Evolutionary conservation across 2,113 vertebrate species (phyloP), one percentile per base, ranked within the genome.

Genomic region (Hippocampus abdominalis): DNA sequence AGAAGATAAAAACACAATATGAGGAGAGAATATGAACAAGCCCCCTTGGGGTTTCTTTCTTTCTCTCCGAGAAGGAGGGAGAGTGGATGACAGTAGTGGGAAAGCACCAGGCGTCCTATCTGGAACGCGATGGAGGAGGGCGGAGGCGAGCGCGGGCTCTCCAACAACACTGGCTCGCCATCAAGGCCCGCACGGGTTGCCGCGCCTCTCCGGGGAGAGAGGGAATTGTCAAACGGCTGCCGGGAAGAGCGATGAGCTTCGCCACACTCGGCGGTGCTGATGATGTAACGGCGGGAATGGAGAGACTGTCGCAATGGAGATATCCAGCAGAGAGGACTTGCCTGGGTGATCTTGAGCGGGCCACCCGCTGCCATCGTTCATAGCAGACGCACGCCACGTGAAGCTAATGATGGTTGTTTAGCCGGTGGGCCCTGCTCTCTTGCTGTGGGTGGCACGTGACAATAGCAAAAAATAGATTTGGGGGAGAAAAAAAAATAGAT

Each of bases 21-120:
- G 79, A 81, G 74, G 77, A 77, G 76, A 84, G 87, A 87, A 91
- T 87, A 87, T 83, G 84, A 89, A 89, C 87, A 89, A 87, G 84
- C 66, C 78, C 86, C 81, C 77, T 65, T 76, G 88, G 88, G 87
- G 68, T 69, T 86, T 81, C 78, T 78, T 70, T 76, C 46, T 44
- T 44, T 44, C 42, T 36, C 32, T 36, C 32, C 36, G 53, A 70
- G 75, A 84, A 78, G 57, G 72, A 79, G 79, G 74, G 74, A 80
- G 82, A 79, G 84, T 81, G 81, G 86, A 88, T 89, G 81, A 81
- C 85, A 84, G 80, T 75, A 81, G 82, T 85, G 80, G 74, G 72
- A 78, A 85, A 85, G 29, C 73, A 83, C 68, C 75, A 78, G 69
- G 75, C 65, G 61, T 78, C 73, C 73, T 72, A 62, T 23, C 78